These are phyloP conservation scores for Pecten maximus DNA, from an alignment of 2,888 invertebrate genomes.

Conservation along the genomic window DNA sequence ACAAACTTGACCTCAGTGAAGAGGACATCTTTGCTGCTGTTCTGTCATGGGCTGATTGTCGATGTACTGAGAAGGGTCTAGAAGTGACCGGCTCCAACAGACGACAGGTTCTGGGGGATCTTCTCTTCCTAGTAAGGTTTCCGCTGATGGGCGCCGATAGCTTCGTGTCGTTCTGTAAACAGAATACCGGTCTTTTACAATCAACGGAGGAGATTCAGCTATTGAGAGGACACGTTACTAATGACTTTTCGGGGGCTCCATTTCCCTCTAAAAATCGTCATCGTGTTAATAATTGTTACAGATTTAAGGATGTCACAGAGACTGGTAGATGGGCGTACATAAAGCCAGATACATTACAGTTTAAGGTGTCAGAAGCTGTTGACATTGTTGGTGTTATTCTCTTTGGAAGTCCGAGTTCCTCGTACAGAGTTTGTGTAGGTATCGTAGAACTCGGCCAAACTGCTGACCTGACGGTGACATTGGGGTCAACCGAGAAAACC, in stretches of 20 bases:
- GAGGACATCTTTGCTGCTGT: conserved; percentile 66
- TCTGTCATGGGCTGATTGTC: conserved; percentile 68
- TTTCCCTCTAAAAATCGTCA: background rate
- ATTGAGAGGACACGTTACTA: background rate
- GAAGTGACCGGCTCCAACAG: conserved; percentile 64
- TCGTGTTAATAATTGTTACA: background rate
- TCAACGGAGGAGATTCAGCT: background rate
- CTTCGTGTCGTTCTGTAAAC: background rate
- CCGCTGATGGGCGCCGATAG: conserved; percentile 61
- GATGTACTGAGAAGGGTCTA: conserved; percentile 68
- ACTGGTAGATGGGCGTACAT: background rate
- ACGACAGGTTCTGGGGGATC: conserved; percentile 66
- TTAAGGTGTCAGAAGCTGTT: background rate
- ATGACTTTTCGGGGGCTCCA: background rate
- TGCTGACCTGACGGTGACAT: background rate
- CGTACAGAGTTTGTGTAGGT: background rate
- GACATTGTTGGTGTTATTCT: background rate
- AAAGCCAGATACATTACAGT: background rate
- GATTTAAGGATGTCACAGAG: background rate
- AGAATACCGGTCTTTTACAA: background rate
- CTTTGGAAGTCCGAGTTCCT: background rate
- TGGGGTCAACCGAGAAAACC: background rate
- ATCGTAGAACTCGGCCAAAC: background rate
- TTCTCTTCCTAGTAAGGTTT: conserved; percentile 71
- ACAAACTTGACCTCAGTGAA: conserved; percentile 86